phyloP scores from a whole-genome alignment of 2,797 vertebrate genomes.

The Betta splendens region DNA sequence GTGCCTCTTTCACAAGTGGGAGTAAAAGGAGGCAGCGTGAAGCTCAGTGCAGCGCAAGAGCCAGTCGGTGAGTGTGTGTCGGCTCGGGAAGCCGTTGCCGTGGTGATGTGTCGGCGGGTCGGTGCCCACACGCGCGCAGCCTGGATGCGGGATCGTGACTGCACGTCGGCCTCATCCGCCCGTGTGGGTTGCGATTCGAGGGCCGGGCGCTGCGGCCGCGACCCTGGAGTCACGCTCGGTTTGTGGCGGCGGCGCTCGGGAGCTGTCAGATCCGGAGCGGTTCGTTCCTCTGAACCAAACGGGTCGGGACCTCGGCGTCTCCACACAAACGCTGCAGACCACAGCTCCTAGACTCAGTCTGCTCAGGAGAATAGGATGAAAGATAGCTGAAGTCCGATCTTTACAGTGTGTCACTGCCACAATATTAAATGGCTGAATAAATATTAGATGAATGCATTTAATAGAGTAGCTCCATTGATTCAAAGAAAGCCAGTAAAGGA shows the following conservation, averaged over 20 bases:
- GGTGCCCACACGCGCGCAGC: constrained; percentile 24
- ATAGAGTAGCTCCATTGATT: not conserved
- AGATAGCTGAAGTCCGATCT: no score
- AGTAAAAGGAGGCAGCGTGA: constrained; percentile 33
- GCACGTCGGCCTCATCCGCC: constrained; percentile 23
- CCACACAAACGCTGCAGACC: constrained; percentile 34
- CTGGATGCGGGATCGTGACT: constrained; percentile 16
- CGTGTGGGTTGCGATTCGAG: constrained; percentile 23
- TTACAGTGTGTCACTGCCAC: no score
- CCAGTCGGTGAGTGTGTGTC: constrained; percentile 36
- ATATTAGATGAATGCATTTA: not conserved
- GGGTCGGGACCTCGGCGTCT: constrained; percentile 54
- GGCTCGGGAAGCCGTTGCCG: constrained; percentile 64
- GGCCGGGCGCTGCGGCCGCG: constrained; percentile 13
- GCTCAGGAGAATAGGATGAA: no score
- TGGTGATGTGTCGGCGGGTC: constrained; percentile 52
- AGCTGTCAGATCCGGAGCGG: constrained; percentile 52
- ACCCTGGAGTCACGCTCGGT: constrained; percentile 36
- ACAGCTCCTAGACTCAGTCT: not conserved
- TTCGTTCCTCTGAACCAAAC: constrained; percentile 52
- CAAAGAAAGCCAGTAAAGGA: not conserved
- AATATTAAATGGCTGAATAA: not conserved
- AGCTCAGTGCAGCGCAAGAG: constrained; percentile 43
- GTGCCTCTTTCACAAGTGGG: constrained; percentile 22
- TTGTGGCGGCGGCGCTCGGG: constrained; percentile 33